Evolutionary conservation across 2,888 invertebrate genomes (phyloP).

Genomic region (Lordiphosa fenestrarum): DNA sequence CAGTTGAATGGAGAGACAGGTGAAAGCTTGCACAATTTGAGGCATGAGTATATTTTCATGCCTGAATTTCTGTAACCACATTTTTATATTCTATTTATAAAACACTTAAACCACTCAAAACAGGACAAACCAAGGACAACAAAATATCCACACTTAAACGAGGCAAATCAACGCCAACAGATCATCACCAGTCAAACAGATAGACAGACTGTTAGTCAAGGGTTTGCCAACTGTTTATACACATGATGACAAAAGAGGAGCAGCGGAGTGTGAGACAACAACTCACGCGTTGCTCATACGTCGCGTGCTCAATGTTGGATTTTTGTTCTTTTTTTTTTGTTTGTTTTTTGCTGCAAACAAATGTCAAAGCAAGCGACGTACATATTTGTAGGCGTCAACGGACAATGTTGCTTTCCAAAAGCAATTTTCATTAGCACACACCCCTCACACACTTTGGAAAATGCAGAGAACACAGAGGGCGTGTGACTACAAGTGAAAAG

Average conservation of each 20-base stretch:
- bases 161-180: no score
- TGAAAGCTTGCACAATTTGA: no score
- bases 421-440: slow-evolving; percentile 57
- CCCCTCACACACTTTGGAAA: no score
- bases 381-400: slow-evolving; percentile 60
- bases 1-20: no score
- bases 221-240: not conserved
- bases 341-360: slow-evolving; percentile 15
- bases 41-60: no score
- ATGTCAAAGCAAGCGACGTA: slow-evolving; percentile 20
- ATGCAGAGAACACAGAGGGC: slow-evolving; percentile 34
- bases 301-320: slow-evolving; percentile 35
- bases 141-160: no score
- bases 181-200: no score
- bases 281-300: slow-evolving; percentile 53
- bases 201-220: no score
- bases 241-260: slow-evolving; percentile 12
- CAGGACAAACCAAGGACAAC: no score
- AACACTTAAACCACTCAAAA: no score
- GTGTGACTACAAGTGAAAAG: slow-evolving; percentile 47
- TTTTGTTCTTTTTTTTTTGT: slow-evolving; percentile 13
- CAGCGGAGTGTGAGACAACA: slow-evolving; percentile 21
- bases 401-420: slow-evolving; percentile 50
- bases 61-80: no score
- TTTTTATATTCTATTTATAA: no score